These are phyloP conservation scores for Papilio protenor DNA, from an alignment of 2,888 invertebrate genomes.

Conservation along the genomic window DNA sequence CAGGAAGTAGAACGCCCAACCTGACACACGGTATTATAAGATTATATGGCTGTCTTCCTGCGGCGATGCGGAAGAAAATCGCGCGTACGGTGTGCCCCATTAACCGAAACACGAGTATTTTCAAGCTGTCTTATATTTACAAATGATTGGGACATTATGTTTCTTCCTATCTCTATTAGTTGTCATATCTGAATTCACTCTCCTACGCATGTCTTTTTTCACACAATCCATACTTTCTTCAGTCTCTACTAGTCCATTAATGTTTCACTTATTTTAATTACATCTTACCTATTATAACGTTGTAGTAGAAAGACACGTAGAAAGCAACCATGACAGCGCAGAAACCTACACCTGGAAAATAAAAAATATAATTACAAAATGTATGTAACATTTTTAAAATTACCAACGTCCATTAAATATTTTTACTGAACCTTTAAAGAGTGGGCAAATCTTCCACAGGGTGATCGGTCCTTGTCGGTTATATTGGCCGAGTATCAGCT, in stretches of 20 bases:
- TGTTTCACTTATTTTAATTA: too few species aligned
- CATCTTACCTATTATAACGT: conserved; percentile 90
- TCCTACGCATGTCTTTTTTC: too few species aligned
- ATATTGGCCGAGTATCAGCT: conserved; percentile 90
- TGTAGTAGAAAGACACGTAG: conserved; percentile 92
- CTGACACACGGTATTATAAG: conserved; percentile 52
- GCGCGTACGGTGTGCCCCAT: background rate
- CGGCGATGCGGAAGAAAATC: background rate
- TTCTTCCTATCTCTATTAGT: too few species aligned
- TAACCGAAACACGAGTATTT: too few species aligned
- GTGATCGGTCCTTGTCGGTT: conserved; percentile 90
- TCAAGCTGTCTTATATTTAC: too few species aligned
- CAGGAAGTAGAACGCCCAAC: conserved; percentile 93
- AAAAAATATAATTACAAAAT: conserved; percentile 19
- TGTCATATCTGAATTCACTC: too few species aligned
- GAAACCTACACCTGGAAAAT: conserved; percentile 88
- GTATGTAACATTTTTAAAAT: background rate
- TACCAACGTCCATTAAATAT: too few species aligned
- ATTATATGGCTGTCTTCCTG: background rate
- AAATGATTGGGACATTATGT: too few species aligned
- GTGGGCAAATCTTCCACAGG: conserved; percentile 92
- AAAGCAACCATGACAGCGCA: conserved; percentile 92
- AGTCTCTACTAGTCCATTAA: too few species aligned
- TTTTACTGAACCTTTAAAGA: conserved; percentile 87
- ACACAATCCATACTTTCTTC: too few species aligned